Evolutionary conservation across 2,888 invertebrate genomes (phyloP).

Genomic region (Chesias legatella): DNA sequence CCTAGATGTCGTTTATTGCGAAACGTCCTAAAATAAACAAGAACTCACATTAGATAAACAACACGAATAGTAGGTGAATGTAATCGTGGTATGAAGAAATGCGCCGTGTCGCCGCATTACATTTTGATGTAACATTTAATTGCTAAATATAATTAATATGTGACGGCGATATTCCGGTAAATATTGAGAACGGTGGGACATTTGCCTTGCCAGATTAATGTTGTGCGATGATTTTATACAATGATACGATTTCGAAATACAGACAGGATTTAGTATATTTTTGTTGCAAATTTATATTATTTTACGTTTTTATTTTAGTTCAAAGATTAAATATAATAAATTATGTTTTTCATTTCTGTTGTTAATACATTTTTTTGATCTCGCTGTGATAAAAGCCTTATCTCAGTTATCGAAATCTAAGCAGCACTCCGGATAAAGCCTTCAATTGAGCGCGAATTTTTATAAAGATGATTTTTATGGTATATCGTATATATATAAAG

Average conservation of each 20-base stretch:
- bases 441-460: no score
- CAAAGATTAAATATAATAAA: no score
- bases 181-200: slow-evolving; percentile 41
- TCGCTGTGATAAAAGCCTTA: no score
- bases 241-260: neutral
- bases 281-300: no score
- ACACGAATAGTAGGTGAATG: slow-evolving; percentile 37
- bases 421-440: no score
- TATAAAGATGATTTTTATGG: no score
- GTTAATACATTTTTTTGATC: no score
- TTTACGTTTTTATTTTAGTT: no score
- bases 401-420: no score
- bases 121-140: slow-evolving; percentile 69
- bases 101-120: slow-evolving; percentile 49
- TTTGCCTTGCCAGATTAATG: slow-evolving; percentile 17
- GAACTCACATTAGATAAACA: slow-evolving; percentile 17
- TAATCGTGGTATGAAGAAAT: slow-evolving; percentile 28
- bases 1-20: slow-evolving; percentile 15
- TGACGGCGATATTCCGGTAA: slow-evolving; percentile 49
- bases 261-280: no score
- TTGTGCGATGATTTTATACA: neutral
- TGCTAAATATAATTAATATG: slow-evolving; percentile 74
- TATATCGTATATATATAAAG: no score
- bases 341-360: no score
- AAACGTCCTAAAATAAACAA: slow-evolving; percentile 17